Evolutionary conservation across 2,113 vertebrate genomes (phyloP).

Genomic region (Albula goreensis): DNA sequence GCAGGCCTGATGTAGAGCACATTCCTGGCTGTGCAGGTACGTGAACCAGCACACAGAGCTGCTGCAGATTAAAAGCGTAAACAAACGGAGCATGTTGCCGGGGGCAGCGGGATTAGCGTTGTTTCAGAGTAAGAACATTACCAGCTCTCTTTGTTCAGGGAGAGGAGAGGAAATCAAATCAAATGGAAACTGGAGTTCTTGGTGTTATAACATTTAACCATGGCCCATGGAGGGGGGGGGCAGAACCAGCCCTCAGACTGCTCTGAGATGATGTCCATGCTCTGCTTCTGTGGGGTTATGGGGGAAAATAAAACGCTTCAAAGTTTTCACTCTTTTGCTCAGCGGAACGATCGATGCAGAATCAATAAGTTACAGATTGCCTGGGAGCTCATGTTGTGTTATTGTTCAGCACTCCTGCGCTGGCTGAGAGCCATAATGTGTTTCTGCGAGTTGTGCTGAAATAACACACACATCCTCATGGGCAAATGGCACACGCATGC

Average conservation of each 20-base stretch:
- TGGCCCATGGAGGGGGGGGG: background rate
- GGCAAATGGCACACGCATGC: background rate
- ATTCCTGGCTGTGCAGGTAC: background rate
- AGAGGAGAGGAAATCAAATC: background rate
- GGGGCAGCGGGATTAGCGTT: background rate
- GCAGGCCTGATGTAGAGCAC: background rate
- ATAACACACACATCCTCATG: background rate
- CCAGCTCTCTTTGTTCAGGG: background rate
- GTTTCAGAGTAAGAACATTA: background rate
- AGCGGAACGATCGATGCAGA: background rate
- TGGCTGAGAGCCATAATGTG: background rate
- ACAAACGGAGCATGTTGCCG: background rate
- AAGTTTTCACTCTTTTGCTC: background rate
- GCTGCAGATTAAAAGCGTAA: constrained; percentile 1
- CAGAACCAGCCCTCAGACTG: background rate
- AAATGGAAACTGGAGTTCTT: background rate
- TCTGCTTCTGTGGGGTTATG: too few relatives aligned
- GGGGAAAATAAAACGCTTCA: background rate
- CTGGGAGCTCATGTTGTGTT: background rate
- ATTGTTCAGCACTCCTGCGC: background rate
- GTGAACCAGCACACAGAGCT: background rate
- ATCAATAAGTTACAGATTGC: background rate
- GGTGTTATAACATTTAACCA: background rate
- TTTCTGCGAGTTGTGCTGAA: background rate
- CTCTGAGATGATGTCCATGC: background rate